Evolutionary conservation across 2,797 vertebrate genomes (phyloP), one percentile per base, ranked within the genome.

Genomic region (Neosalanx taihuensis): DNA sequence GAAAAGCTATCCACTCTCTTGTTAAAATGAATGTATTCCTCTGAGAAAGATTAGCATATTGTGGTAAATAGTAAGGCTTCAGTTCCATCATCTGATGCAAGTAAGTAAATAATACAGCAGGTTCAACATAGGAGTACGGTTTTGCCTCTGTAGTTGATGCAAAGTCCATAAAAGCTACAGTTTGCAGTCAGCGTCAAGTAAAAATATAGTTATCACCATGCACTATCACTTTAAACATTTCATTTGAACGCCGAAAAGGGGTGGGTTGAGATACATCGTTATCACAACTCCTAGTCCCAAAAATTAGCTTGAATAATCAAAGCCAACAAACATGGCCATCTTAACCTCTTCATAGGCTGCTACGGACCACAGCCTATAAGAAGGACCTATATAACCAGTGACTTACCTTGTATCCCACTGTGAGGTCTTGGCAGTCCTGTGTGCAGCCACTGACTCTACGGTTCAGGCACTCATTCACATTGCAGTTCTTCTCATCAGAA

Each of bases 391-490:
- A 13, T 29, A 15, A 53, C 57, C 67, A 18, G 68, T 77, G 72
- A 77, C 84, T 84, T 84, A 98, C 98, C 95, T 99, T 99, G 87
- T 96, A 98, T 81, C 96, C 94, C 73, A 97, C 94, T 31, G 94
- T 91, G 73, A 98, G 93, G 79, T 99, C 97, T 75, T 96, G 96
- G 81, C 98, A 99, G 76, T 99, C 98, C 70, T 99, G 98, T 2
- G 96, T 95, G 84, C 97, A 99, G 59, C 96, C 96, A 29, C 96
- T 99, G 86, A 97, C 80, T 88, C 96, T 90, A 64, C 96, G 96
- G 85, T 98, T 99, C 76, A 98, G 90, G 81, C 97, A 99, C 83
- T 99, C 97, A 59, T 99, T 99, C 80, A 98, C 70, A 64, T 96
- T 94, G 88, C 98, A 99, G 90, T 93, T 96, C 83, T 89, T 94